Evolutionary conservation across 2,113 vertebrate species (phyloP), one percentile per base, ranked within the genome.

Genomic region (Burhinus bistriatus): DNA sequence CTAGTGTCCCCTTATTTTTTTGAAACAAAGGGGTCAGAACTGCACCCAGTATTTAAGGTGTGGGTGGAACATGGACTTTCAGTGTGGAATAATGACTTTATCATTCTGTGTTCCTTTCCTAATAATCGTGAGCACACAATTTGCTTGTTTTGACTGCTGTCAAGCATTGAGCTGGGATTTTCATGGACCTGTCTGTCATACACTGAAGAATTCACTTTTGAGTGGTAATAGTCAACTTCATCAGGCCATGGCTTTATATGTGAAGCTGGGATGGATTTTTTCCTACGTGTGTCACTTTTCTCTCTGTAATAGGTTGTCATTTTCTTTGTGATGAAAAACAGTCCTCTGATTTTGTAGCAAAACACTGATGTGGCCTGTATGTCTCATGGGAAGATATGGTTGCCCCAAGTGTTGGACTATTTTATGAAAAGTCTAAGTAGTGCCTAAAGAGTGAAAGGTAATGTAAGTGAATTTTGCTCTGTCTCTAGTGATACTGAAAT

Each of bases 361-460:
- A 95, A 69, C 57, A 90, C 27, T 92, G 87, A 73, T 81, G 94
- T 93, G 93, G 65, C 89, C 58, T 84, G 13, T 92, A 14, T 97
- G 59, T 89, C 45, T 90, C 30, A 78, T 79, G 83, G 84, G 84
- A 96, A 88, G 93, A 93, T 95, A 71, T 22, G 62, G 29, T 94
- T 90, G 47, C 42, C 62, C 79, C 51, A 87, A 40, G 47, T 86
- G 52, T 89, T 96, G 91, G 82, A 87, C 72, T 95, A 5, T 90
- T 88, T 93, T 83, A 84, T 89, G 90, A 96, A 90, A 93, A 83
- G 66, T 89, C 62, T 97, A 96, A 95, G 42, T 97, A 88, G 34
- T 94, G 19, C 66, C 66, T 83, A 93, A 89, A 96, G 84, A 94
- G 84, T 90, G 55, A 57, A 93, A 95, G 96, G 94, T 97, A 97